Conservation (phyloP, 2,888 invertebrate genomes). For the Melinaea menophilus region DNA sequence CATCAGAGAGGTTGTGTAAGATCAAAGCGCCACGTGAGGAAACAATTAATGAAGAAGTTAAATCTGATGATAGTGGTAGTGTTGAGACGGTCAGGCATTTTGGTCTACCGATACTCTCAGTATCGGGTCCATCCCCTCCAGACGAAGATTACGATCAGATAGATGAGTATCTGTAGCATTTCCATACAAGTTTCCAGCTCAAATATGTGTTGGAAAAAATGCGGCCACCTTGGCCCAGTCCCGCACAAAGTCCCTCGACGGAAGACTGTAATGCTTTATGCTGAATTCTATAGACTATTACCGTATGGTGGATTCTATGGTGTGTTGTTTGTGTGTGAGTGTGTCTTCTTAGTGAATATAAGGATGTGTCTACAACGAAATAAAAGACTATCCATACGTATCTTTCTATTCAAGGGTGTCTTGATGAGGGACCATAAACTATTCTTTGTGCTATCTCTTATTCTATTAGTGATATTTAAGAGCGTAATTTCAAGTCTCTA, state of each 20-base stretch:
- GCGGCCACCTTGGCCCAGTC: slow-evolving; percentile 67
- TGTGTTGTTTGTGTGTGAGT: slow-evolving; percentile 21
- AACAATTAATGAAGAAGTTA: slow-evolving; percentile 70
- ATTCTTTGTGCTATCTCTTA: slow-evolving; percentile 51
- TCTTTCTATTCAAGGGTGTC: slow-evolving; percentile 52
- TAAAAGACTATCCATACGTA: slow-evolving; percentile 46
- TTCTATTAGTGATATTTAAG: slow-evolving; percentile 48
- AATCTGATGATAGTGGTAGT: slow-evolving; percentile 70
- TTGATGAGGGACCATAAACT: slow-evolving; percentile 68
- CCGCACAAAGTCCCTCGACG: slow-evolving; percentile 64
- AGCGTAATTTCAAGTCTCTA: slow-evolving; percentile 50
- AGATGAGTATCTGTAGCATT: slow-evolving; percentile 81
- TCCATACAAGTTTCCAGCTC: slow-evolving; percentile 72
- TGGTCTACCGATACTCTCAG: slow-evolving; percentile 85
- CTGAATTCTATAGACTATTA: slow-evolving; percentile 40
- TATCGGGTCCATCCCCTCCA: slow-evolving; percentile 88
- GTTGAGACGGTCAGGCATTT: slow-evolving; percentile 79
- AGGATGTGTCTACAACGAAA: slow-evolving; percentile 52
- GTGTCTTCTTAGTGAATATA: slow-evolving; percentile 28
- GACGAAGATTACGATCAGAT: slow-evolving; percentile 82
- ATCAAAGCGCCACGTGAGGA: slow-evolving; percentile 63
- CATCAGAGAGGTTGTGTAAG: slow-evolving; percentile 73
- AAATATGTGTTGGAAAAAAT: slow-evolving; percentile 73
- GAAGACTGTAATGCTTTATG: slow-evolving; percentile 31
- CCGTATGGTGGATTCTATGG: slow-evolving; percentile 38